These are phyloP conservation scores for Listronotus oregonensis DNA, from an alignment of 1,140 invertebrate species.

Conservation along the genomic window DNA sequence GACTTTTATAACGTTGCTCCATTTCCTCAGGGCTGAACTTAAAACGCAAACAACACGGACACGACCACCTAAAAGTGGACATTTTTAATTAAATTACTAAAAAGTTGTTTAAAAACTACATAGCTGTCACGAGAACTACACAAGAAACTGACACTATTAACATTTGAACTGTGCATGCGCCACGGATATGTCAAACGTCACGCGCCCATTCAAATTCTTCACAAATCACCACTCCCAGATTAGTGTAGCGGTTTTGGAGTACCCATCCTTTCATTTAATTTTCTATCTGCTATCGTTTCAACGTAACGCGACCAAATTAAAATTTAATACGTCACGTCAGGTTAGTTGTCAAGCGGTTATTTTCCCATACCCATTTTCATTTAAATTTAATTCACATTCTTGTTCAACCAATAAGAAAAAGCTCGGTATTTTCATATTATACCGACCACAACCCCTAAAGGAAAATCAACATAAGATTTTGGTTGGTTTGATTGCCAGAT, in stretches of 20 bases:
- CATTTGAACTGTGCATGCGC: slow-evolving; percentile 11
- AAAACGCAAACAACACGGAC: slow-evolving; percentile 55
- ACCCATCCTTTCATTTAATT: too few relatives aligned
- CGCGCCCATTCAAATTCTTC: slow-evolving; percentile 7
- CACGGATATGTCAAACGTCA: slow-evolving; percentile 30
- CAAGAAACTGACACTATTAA: slow-evolving; percentile 28
- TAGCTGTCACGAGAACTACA: slow-evolving; percentile 39
- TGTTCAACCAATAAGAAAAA: too few relatives aligned
- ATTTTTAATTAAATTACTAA: slow-evolving; percentile 44
- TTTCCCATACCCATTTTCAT: too few relatives aligned
- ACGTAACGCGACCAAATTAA: too few relatives aligned
- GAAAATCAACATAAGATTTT: too few relatives aligned
- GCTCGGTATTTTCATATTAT: too few relatives aligned
- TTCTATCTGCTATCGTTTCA: too few relatives aligned
- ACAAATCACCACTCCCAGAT: neutral
- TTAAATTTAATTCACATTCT: too few relatives aligned
- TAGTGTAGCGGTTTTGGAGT: slow-evolving; percentile 1
- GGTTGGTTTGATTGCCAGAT: too few relatives aligned
- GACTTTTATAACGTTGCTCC: slow-evolving; percentile 77
- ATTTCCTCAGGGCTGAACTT: slow-evolving; percentile 71
- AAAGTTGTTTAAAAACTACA: slow-evolving; percentile 42
- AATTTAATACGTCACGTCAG: too few relatives aligned
- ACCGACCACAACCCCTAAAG: too few relatives aligned
- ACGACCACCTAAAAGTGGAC: slow-evolving; percentile 53
- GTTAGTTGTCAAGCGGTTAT: too few relatives aligned